Conservation (phyloP, 2,888 invertebrate species). For the Latrodectus hesperus region DNA sequence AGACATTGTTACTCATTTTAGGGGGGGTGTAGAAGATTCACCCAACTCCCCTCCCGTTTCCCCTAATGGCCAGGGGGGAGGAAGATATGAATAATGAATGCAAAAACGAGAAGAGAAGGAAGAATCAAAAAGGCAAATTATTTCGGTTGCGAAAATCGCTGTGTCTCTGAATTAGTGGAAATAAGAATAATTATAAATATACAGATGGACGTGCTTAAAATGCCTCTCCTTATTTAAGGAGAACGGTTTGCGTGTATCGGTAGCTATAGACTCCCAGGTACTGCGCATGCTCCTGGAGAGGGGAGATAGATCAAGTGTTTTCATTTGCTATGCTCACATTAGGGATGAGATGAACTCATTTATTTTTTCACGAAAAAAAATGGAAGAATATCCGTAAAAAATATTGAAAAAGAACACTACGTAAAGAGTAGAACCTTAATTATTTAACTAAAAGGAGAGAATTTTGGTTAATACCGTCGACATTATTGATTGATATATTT, state of each 20-base stretch:
- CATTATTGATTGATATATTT: too few relatives aligned
- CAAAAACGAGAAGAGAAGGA: slow-evolving; percentile 25
- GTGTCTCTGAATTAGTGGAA: slow-evolving; percentile 36
- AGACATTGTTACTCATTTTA: slow-evolving; percentile 19
- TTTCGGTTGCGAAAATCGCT: slow-evolving; percentile 28
- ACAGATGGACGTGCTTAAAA: slow-evolving; percentile 27
- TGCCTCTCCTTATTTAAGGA: slow-evolving; percentile 37
- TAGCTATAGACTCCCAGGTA: slow-evolving; percentile 16
- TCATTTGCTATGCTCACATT: slow-evolving; percentile 54
- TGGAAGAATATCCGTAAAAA: too few relatives aligned
- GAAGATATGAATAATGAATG: slow-evolving; percentile 49
- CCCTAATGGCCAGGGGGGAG: slow-evolving; percentile 22
- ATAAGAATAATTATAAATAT: slow-evolving; percentile 57
- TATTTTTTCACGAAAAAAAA: slow-evolving; percentile 9
- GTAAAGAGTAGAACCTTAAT: too few relatives aligned
- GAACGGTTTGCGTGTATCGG: slow-evolving; percentile 9
- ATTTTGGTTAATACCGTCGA: too few relatives aligned
- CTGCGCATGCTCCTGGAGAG: not conserved
- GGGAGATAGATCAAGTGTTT: slow-evolving; percentile 39
- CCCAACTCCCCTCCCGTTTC: slow-evolving; percentile 9
- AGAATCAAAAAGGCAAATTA: slow-evolving; percentile 40
- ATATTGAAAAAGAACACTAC: too few relatives aligned
- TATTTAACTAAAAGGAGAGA: too few relatives aligned
- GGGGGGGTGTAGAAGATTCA: not conserved
- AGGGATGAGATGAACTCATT: slow-evolving; percentile 55